phyloP scores from a whole-genome alignment of 2,888 invertebrate species.

The Serrognathus titanus region DNA sequence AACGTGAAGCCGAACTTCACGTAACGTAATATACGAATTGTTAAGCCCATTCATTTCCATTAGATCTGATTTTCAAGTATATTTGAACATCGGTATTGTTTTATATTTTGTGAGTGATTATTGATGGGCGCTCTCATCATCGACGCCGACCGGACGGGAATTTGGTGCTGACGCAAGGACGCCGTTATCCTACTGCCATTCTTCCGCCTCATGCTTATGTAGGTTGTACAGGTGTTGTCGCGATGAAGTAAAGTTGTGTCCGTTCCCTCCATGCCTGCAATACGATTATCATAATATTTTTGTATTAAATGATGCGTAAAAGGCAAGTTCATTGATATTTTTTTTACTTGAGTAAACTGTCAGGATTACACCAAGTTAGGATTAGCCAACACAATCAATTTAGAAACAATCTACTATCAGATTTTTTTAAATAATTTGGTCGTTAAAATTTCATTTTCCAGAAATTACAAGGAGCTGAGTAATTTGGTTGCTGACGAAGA shows the following conservation, averaged over 20 bases:
- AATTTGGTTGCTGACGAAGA: no score
- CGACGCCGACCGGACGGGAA: slow-evolving; percentile 39
- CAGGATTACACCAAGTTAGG: no score
- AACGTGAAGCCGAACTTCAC: no score
- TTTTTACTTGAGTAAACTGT: no score
- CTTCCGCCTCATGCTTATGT: slow-evolving; percentile 56
- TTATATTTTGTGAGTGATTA: slow-evolving; percentile 15
- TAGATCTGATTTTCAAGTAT: slow-evolving; percentile 17
- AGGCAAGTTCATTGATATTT: no score
- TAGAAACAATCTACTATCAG: no score
- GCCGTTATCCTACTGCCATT: slow-evolving; percentile 34
- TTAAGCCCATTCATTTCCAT: neutral
- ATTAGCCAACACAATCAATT: no score
- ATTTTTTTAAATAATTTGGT: no score
- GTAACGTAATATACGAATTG: no score
- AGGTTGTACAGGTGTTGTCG: slow-evolving; percentile 62
- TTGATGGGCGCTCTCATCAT: slow-evolving; percentile 29
- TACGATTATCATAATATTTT: neutral
- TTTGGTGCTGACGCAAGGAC: slow-evolving; percentile 30
- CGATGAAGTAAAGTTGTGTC: slow-evolving; percentile 58
- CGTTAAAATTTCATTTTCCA: no score
- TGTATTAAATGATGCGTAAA: no score
- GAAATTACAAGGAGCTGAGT: no score
- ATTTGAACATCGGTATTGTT: slow-evolving; percentile 4
- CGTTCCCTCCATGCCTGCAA: slow-evolving; percentile 48